phyloP scores from a whole-genome alignment of 2,888 invertebrate genomes.

The Brachypalpus laphriformis region DNA sequence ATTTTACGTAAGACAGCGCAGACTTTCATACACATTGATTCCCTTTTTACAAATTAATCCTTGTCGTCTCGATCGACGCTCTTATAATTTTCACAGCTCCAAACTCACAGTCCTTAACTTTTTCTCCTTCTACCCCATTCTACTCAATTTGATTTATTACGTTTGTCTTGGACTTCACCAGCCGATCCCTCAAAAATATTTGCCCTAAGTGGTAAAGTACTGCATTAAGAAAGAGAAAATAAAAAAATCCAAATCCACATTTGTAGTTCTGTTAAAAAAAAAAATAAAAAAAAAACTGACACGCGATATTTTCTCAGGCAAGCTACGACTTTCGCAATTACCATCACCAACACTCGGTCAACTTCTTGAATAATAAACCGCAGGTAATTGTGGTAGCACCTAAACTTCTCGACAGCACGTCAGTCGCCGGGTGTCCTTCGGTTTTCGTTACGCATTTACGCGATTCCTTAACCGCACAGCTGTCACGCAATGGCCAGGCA shows the following conservation, averaged over 20 bases:
- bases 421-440: neutral
- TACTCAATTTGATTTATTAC: too few species aligned
- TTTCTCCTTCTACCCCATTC: too few species aligned
- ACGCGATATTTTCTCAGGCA: neutral
- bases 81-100: too few species aligned
- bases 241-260: neutral
- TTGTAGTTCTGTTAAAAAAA: neutral
- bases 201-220: too few species aligned
- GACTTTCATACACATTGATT: too few species aligned
- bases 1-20: too few species aligned
- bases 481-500: slow-evolving; percentile 5
- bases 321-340: neutral
- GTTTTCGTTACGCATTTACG: neutral
- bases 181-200: too few species aligned
- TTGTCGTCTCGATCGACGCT: too few species aligned
- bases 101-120: too few species aligned
- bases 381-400: slow-evolving; percentile 26
- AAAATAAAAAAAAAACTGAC: neutral
- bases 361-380: slow-evolving; percentile 52
- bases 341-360: slow-evolving; percentile 21
- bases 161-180: too few species aligned
- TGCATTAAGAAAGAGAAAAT: neutral
- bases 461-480: neutral
- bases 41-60: too few species aligned
- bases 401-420: neutral